Evolutionary conservation across 2,113 vertebrate species (phyloP), one percentile per base, ranked within the genome.

Genomic region (Corythaeola cristata): DNA sequence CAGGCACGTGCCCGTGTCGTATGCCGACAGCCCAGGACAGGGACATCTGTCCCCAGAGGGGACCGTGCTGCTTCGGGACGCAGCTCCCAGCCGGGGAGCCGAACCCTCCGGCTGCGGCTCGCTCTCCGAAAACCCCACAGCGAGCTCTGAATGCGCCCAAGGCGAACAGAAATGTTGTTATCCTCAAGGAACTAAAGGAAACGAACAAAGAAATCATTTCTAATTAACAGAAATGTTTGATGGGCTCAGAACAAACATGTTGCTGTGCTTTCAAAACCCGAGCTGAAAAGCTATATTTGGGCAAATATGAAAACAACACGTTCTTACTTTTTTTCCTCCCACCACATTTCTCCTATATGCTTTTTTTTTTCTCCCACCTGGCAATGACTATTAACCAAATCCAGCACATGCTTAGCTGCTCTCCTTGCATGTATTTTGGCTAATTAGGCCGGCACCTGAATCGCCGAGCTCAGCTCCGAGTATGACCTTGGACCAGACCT

Each of bases 271-370:
- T 94, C 66, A 91, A 89, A 97, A 73, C 62, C 47, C 0, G 8
- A 85, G 81, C 52, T 95, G 69, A 92, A 95, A 96, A 94, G 84
- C 93, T 95, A 39, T 78, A 95, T 93, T 96, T 90, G 86, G 91
- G 89, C 53, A 83, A 92, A 50, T 91, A 91, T 94, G 87, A 96
- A 95, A 92, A 89, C 89, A 94, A 91, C 77, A 82, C 80, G 59
- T 64, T 72, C 47, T 71, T 88, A 58, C 24, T 53, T 69, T 39
- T 59, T n/a, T 23, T 3, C 26, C 44, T 74, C 87, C 89, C 72
- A 56, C 72, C 68, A 35, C 62, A 55, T 47, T 75, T 85, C 53
- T 59, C 39, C 66, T 6, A 1, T 52, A 53, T 45, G 30, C 4
- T 8, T 49, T 16, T 15, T 39, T 33, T 32, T 13, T 20, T 3